Evolutionary conservation across 1,140 invertebrate species (phyloP), one percentile per base, ranked within the genome.

Genomic region (Nasonia vitripennis): DNA sequence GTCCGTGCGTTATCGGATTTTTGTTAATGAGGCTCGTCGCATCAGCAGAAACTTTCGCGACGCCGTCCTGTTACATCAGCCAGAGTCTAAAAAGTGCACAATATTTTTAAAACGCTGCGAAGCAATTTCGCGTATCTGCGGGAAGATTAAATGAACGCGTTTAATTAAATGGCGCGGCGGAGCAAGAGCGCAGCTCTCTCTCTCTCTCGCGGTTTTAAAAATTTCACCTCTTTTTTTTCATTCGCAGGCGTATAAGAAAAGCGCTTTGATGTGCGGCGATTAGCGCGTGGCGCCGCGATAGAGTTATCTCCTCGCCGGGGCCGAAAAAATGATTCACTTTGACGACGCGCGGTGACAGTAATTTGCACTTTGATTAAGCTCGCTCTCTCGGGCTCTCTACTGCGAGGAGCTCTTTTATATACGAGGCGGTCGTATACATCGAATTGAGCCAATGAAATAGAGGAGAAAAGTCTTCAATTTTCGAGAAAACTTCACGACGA

Each of bases 91-190:
- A 41, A 41, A 9, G 7, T 41, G 4, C 12, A 17, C 12, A 55
- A n/a, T 62, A 62, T 62, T 62, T 20, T 62, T 62, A 20, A 62
- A 62, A 17, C 55, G 55, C 55, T 31, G 17, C 70, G 12, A 71
- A 71, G 27, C 27, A 12, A 71, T 34, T 71, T 31, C 10, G 27
- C 10, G 23, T 6, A 10, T 34, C 11, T 17, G 70, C 9, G 41
- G 37, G 37, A 20, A 75, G 74, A 75, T 75, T 41, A 75, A 75
- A 75, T 75, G 31, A n/a, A 75, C 37, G 37, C 37, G 37, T 75
- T 75, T 75, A 75, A 75, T 75, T 75, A 75, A 75, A 75, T n/a
- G 74, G 41, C 17, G 31, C 27, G 70, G 34, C 70, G 70, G 4
- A 37, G 9, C 11, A 73, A 37, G 70, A 73, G 34, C 55, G 55